Base-by-base conservation (phyloP, 2,113 vertebrate genomes). In the Pipa parva region DNA sequence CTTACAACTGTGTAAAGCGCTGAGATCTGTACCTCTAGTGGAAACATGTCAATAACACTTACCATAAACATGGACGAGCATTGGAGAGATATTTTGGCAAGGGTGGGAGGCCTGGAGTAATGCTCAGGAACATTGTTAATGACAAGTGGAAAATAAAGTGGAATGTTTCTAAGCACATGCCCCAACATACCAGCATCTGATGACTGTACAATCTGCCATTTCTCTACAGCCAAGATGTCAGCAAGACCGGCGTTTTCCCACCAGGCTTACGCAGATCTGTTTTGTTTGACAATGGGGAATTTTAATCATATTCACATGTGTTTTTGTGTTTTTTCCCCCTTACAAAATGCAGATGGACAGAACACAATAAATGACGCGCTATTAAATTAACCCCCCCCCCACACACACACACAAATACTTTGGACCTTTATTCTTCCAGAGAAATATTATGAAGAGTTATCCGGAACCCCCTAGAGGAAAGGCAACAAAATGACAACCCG, bases 301-400 rank as follows among this genome's bases (percentile, higher is more conserved):
- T 50, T 63, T 63, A 63, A 63, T 63, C 29, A 63, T 49, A 50
- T 63, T 63, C 60, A 63, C 60, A 63, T 63, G 60, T 62, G 59
- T 51, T 51, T 46, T 46, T 63, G 60, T 62, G 59, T 51, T 51
- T 46, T 46, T 46, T 18, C 7, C 33, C 15, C 42, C 42, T 7
- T 17, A 46, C 18, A 5, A 17, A 17, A 46, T n/a, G n/a, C 42
- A 46, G 42, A 46, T n/a, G 7, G 18, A 46, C 18, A 17, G 42
- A 46, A 15, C 42, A 46, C 42, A 46, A 3, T 18, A 7, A 46
- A 46, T 46, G 42, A 17, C 42, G 18, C 42, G 7, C n/a, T n/a
- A n/a, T n/a, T n/a, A n/a, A n/a, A n/a, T n/a, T n/a, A n/a, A n/a
- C n/a, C n/a, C n/a, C n/a, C n/a, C n/a, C n/a, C n/a, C n/a, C n/a